These are phyloP conservation scores for Poecilus cupreus DNA, from an alignment of 2,888 invertebrate species.

Conservation along the genomic window DNA sequence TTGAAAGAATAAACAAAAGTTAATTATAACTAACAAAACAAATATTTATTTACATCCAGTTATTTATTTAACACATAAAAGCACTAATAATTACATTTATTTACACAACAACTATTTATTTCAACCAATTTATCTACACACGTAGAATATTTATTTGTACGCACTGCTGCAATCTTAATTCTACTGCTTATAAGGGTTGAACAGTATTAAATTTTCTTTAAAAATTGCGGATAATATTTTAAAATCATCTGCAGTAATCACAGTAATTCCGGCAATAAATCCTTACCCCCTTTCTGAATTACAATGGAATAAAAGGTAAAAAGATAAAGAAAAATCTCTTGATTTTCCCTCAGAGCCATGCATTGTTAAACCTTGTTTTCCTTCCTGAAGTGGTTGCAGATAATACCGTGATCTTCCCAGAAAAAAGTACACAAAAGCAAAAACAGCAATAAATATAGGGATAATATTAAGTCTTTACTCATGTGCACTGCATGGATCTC, in stretches of 20 bases:
- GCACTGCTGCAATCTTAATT: too few species aligned
- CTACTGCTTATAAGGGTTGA: too few species aligned
- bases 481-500: not conserved
- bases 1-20: too few species aligned
- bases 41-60: too few species aligned
- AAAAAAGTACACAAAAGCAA: slow-evolving; percentile 15
- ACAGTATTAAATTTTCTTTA: too few species aligned
- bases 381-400: slow-evolving; percentile 33
- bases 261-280: slow-evolving; percentile 10
- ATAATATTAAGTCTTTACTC: slow-evolving; percentile 43
- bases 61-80: too few species aligned
- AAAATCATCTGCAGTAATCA: not conserved
- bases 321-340: slow-evolving; percentile 24
- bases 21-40: too few species aligned
- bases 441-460: slow-evolving; percentile 45
- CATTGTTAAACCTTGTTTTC: slow-evolving; percentile 37
- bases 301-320: not conserved
- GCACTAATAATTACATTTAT: too few species aligned
- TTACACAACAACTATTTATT: too few species aligned
- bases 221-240: not conserved
- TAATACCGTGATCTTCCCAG: slow-evolving; percentile 2
- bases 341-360: not conserved
- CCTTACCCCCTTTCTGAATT: not conserved
- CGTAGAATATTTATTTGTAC: too few species aligned
- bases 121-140: too few species aligned